A percentile compares a stretch with the other conserved stretches of the same genome.
These are phyloP conservation scores for Setophaga petechia DNA, from an alignment of 2,113 vertebrate genomes.

Conservation along the genomic window DNA sequence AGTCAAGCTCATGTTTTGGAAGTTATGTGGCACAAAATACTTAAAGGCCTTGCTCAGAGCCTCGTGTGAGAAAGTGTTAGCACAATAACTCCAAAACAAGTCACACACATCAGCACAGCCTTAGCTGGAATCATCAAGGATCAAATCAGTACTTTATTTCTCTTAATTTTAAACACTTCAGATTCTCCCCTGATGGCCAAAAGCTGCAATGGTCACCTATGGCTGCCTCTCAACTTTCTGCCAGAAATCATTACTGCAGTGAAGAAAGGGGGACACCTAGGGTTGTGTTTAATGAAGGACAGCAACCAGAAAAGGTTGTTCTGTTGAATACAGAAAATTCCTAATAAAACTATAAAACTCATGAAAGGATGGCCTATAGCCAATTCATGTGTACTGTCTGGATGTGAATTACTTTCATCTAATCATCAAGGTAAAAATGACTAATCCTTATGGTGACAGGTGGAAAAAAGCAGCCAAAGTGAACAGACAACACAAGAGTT, in stretches of 20 bases:
- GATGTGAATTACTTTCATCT: not conserved
- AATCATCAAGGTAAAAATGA: not conserved
- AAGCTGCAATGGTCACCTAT: not conserved
- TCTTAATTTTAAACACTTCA: not conserved
- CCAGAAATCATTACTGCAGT: slow-evolving; percentile 1
- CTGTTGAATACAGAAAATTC: not conserved
- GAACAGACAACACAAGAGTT: not conserved
- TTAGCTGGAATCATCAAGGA: not conserved
- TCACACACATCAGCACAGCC: not conserved
- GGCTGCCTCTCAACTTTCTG: not conserved
- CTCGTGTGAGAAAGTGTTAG: not conserved
- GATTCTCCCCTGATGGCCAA: not conserved
- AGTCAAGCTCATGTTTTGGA: not conserved
- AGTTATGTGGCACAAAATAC: not conserved
- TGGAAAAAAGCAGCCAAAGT: not conserved
- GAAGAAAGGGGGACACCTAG: slow-evolving; percentile 58
- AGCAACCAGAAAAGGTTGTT: not conserved
- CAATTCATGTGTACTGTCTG: fast-evolving
- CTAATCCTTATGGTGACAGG: not conserved
- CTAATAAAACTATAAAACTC: not conserved
- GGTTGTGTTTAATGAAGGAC: slow-evolving; percentile 36
- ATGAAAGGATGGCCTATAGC: not conserved
- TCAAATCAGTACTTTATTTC: not conserved
- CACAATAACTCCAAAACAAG: not conserved
- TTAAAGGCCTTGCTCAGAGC: not conserved